A percentile compares a stretch with the other conserved stretches of the same genome.
Conservation (phyloP, 1,140 invertebrate genomes). For the Caerostris darwini region DNA sequence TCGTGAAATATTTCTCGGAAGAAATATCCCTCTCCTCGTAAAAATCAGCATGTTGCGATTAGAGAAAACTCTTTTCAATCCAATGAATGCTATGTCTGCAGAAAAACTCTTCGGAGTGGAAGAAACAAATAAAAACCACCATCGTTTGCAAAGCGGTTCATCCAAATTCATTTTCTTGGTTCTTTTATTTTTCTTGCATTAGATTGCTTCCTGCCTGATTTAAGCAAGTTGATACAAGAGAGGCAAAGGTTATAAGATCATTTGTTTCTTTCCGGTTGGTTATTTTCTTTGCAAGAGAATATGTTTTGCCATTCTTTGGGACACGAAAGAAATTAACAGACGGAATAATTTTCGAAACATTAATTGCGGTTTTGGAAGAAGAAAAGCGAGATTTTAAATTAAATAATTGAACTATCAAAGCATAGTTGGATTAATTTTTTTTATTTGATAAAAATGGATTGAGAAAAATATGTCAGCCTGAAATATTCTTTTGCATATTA, state of each 20-base stretch:
- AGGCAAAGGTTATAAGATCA: constrained; percentile 36
- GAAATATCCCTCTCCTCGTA: neutral
- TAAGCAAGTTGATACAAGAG: constrained; percentile 36
- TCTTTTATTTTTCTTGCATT: constrained; percentile 40
- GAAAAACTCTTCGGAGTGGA: constrained; percentile 19
- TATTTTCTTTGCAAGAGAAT: constrained; percentile 23
- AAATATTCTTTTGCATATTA: no score
- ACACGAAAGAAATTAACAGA: constrained; percentile 20
- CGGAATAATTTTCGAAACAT: neutral
- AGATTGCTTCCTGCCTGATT: constrained; percentile 35
- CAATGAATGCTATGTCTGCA: constrained; percentile 13
- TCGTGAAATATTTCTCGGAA: neutral
- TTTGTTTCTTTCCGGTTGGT: constrained; percentile 23
- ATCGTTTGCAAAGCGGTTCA: constrained; percentile 1
- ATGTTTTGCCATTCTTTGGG: neutral
- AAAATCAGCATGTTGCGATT: constrained; percentile 42
- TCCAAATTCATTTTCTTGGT: constrained; percentile 29
- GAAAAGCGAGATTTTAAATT: neutral
- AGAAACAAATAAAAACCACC: constrained; percentile 21
- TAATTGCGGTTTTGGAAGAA: neutral
- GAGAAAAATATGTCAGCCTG: neutral
- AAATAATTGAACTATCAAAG: neutral
- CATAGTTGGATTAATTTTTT: neutral
- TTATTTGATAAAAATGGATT: neutral
- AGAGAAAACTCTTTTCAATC: constrained; percentile 38